These are phyloP conservation scores for Globodera ellingtonae DNA, from an alignment of 1,140 invertebrate species.

Conservation along the genomic window DNA sequence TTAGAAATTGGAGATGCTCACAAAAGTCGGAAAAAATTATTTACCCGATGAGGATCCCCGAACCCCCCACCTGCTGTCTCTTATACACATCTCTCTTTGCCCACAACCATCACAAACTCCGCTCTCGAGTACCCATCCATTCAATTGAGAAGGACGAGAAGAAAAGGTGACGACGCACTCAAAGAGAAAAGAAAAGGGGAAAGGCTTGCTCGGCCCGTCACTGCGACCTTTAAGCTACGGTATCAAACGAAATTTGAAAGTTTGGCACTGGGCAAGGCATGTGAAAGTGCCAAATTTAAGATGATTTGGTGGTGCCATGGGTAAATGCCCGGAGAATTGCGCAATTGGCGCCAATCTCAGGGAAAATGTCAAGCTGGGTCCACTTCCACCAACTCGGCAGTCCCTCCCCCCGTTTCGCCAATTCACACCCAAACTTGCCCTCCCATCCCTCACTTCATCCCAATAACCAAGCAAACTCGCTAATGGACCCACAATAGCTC, in stretches of 20 bases:
- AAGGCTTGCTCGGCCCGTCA: not conserved
- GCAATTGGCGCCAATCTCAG: slow-evolving; percentile 11
- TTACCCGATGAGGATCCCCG: no score
- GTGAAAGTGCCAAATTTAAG: not conserved
- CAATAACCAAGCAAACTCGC: not conserved
- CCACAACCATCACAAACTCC: not conserved
- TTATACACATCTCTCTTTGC: no score
- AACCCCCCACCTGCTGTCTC: no score
- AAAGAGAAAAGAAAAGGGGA: not conserved
- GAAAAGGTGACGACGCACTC: slow-evolving; percentile 16
- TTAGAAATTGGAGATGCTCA: no score
- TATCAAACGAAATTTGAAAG: not conserved
- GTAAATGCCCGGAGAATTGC: not conserved
- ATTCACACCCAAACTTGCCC: not conserved
- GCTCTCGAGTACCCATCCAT: not conserved
- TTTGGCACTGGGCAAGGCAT: not conserved
- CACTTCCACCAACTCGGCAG: not conserved
- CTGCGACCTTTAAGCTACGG: not conserved
- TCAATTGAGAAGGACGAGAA: not conserved
- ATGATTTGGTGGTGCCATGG: slow-evolving; percentile 4
- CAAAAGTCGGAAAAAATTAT: no score
- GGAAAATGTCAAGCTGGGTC: slow-evolving; percentile 11
- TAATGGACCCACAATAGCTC: slow-evolving; percentile 16
- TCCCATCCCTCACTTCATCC: not conserved
- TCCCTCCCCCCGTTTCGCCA: not conserved